phyloP scores from a whole-genome alignment of 1,140 invertebrate genomes.

The Heliconius eleuchia region DNA sequence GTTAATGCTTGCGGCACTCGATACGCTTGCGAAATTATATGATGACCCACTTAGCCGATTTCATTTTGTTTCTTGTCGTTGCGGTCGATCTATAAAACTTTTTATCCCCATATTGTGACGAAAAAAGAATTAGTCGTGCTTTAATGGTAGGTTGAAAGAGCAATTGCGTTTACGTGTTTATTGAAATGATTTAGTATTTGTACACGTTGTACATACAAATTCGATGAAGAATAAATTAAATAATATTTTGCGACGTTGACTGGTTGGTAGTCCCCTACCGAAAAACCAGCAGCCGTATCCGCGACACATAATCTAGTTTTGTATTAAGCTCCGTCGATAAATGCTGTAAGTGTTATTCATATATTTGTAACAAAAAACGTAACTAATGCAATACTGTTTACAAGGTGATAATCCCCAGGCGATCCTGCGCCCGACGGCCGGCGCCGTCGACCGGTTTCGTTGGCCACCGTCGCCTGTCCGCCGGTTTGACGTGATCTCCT shows the following conservation, averaged over 20 bases:
- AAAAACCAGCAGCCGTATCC: neutral
- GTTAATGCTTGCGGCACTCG: constrained; percentile 79
- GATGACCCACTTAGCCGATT: constrained; percentile 79
- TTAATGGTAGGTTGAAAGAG: constrained; percentile 1
- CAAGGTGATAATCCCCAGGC: constrained; percentile 72
- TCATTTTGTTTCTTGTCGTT: constrained; percentile 72
- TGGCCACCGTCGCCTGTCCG: constrained; percentile 69
- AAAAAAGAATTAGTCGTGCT: constrained; percentile 44
- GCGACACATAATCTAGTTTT: constrained; percentile 18
- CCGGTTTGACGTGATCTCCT: constrained; percentile 77
- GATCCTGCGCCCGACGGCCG: constrained; percentile 63
- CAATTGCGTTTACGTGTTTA: neutral
- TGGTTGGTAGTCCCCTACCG: neutral
- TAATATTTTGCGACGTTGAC: neutral
- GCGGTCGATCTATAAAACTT: constrained; percentile 63
- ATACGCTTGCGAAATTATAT: constrained; percentile 80
- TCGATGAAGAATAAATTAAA: neutral
- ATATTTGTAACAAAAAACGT: constrained; percentile 52
- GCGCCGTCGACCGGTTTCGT: constrained; percentile 77
- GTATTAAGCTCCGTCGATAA: constrained; percentile 28
- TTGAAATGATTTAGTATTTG: neutral
- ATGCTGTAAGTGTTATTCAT: constrained; percentile 34
- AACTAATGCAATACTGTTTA: constrained; percentile 77
- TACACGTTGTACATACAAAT: neutral
- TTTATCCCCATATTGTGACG: constrained; percentile 66